Evolutionary conservation across 2,797 vertebrate species (phyloP), one percentile per base, ranked within the genome.

Genomic region (Vespertilio murinus): DNA sequence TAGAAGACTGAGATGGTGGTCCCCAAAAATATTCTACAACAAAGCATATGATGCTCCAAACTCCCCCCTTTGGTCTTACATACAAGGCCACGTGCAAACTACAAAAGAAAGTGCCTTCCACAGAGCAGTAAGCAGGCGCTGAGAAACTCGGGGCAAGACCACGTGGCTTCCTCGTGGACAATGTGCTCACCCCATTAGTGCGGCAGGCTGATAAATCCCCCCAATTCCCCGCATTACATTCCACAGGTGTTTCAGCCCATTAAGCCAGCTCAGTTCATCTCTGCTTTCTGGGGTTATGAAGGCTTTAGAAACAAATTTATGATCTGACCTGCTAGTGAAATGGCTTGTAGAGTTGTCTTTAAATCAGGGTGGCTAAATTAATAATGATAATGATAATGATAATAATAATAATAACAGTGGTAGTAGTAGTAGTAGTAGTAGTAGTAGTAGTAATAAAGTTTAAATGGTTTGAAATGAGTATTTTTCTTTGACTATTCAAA

Each of bases 121-220:
- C 89, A 89, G 11, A 96, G 81, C 69, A 83, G 96, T 96, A 96
- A 97, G 92, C 88, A 95, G 38, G 94, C 95, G 96, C 94, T 98
- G 96, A 96, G 86, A 70, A 97, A 94, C 73, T 89, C 96, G 35
- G 14, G 92, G 94, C 97, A 96, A 98, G 92, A 96, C 95, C 92
- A 81, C 33, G 80, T 13, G 59, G 84, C 97, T 98, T 98, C 90
- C 96, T 95, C 86, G 96, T 94, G 96, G 96, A 97, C 96, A 95
- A 96, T 97, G 94, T 92, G 47, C 95, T 97, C 97, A 97, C 97
- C 96, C 95, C 96, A 97, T 98, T 97, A 98, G 92, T 75, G 92
- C 95, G 88, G 94, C 1, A 88, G 90, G 86, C 81, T 97, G 97
- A 98, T 97, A 97, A 98, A 97, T 98, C 96, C 94, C 95, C 92